A percentile compares a stretch with the other conserved stretches of the same genome.
phyloP scores from a whole-genome alignment of 1,140 invertebrate species.

The Cardiocondyla obscurior region DNA sequence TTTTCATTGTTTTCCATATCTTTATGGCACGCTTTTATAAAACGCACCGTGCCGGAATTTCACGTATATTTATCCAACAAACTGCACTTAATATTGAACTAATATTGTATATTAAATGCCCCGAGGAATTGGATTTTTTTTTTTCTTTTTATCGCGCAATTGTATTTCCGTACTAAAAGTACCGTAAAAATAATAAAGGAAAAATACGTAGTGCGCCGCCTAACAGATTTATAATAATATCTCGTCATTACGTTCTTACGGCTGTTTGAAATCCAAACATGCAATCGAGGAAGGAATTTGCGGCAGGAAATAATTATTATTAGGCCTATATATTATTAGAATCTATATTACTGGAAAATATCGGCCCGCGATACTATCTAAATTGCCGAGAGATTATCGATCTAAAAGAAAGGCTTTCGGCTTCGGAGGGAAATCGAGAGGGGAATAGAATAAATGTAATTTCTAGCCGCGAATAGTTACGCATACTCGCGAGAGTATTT shows the following conservation, averaged over 20 bases:
- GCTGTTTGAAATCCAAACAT: background rate
- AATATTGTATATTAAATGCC: no score
- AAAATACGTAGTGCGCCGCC: background rate
- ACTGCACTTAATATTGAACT: background rate
- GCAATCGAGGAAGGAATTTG: background rate
- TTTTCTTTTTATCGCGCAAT: background rate
- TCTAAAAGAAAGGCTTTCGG: conserved; percentile 3
- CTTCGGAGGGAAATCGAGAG: conserved; percentile 7
- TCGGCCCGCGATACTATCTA: background rate
- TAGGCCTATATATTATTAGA: background rate
- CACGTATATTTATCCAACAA: background rate
- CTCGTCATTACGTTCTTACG: background rate
- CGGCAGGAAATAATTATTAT: background rate
- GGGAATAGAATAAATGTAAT: conserved; percentile 38
- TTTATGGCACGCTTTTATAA: background rate
- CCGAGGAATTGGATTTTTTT: no score
- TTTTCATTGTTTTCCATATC: conserved; percentile 34
- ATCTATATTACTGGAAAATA: conserved; percentile 3
- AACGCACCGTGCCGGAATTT: background rate
- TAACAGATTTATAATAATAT: background rate
- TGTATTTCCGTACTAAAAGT: background rate
- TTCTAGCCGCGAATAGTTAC: conserved; percentile 39
- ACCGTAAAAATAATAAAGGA: background rate
- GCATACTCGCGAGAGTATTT: conserved; percentile 38
- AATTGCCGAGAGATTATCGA: background rate